Base-by-base conservation (phyloP, 2,797 vertebrate genomes). In the Crax fasciolata region DNA sequence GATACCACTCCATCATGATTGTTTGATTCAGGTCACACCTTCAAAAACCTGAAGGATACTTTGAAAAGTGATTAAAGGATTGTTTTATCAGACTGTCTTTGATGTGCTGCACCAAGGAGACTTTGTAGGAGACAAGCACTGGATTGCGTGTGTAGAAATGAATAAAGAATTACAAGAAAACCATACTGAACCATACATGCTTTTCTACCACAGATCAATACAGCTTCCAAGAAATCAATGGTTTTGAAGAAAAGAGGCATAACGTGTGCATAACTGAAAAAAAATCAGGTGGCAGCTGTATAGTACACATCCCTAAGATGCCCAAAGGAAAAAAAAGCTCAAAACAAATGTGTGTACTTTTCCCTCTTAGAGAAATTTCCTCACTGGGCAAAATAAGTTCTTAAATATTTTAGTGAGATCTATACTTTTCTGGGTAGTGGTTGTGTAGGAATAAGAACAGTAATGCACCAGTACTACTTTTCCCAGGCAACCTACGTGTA, bases 101-200 rank as follows among this genome's bases (percentile, higher is more conserved):
- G 1, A 35, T 24, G 30, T 43, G 12, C 52, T 71, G 17, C 55
- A 52, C n/a, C 57, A 51, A 30, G 19, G 48, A 62, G 54, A n/a
- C 30, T 91, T 61, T 73, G 39, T 38, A 76, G 62, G 25, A 79
- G 20, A 61, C 27, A 75, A n/a, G 21, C 16, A 15, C 9, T 23
- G 18, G 52, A 87, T 73, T 57, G 13, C 24, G 9, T n/a, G 10
- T 5, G 23, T 65, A 44, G 5, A 90, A 91, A 84, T 49, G 2
- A 90, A 55, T 65, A 84, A 63, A 17, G 11, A 81, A 71, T 84
- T 74, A 79, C 41, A 90, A 81, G 59, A 65, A 94, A 82, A 54
- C 3, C 6, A 5, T 25, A 35, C 24, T 39, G 77, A 84, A 86
- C 28, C 46, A 24, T 35, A 76, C 5, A 4, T 19, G 4, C 15